Conservation (phyloP, 1,140 invertebrate genomes). For the Drosophila baimaii region DNA sequence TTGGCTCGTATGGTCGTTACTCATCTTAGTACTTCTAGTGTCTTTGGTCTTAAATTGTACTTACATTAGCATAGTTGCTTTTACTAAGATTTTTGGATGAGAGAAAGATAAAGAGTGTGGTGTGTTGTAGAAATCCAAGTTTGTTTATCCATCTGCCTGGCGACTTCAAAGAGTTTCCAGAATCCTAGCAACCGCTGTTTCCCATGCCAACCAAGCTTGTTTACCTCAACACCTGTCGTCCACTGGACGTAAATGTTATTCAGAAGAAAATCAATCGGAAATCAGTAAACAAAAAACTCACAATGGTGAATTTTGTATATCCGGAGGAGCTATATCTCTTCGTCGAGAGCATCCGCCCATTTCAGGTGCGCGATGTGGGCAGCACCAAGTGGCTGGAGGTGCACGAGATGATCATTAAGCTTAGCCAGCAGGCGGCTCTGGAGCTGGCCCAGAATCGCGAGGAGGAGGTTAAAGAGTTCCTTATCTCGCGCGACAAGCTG, state of each 20-base stretch:
- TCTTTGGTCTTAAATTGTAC: constrained; percentile 23
- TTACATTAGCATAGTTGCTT: constrained; percentile 24
- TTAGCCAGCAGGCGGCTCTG: constrained; percentile 91
- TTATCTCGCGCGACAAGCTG: constrained; percentile 85
- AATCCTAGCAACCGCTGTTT: constrained; percentile 57
- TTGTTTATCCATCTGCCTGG: neutral
- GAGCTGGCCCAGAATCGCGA: constrained; percentile 89
- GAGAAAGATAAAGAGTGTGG: constrained; percentile 24
- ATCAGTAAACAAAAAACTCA: neutral
- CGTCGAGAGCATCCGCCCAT: constrained; percentile 76
- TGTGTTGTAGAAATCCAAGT: constrained; percentile 3
- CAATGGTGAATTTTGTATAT: constrained; percentile 77
- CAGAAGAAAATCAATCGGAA: neutral
- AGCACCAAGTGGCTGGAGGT: constrained; percentile 89
- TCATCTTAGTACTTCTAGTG: too few relatives aligned
- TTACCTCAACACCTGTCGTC: constrained; percentile 4
- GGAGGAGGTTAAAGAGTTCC: constrained; percentile 89
- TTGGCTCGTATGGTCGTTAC: too few relatives aligned
- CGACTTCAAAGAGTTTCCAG: neutral
- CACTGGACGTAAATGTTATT: neutral
- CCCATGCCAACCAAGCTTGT: constrained; percentile 48
- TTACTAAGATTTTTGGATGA: constrained; percentile 8
- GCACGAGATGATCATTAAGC: constrained; percentile 90
- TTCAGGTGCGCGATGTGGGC: constrained; percentile 76
- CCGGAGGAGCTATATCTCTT: constrained; percentile 80